These are phyloP conservation scores for Chalcosyrphus nemorum DNA, from an alignment of 2,888 invertebrate genomes.

Conservation along the genomic window DNA sequence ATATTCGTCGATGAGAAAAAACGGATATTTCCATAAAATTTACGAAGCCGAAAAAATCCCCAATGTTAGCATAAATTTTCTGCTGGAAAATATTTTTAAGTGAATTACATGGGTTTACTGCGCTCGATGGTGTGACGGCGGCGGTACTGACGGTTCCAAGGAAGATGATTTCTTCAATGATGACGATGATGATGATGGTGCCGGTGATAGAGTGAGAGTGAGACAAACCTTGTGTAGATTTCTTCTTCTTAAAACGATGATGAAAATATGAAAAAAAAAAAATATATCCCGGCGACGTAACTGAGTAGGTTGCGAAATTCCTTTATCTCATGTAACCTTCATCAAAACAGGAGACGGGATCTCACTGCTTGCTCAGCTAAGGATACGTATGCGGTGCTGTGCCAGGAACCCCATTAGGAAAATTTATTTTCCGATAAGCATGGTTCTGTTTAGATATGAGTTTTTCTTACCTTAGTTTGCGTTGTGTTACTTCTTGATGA, in stretches of 20 bases:
- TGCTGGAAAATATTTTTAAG: conserved; percentile 55
- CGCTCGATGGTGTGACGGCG: too few species aligned
- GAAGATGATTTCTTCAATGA: conserved; percentile 42
- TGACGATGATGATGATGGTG: not conserved
- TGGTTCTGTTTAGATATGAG: not conserved
- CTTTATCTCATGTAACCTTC: conserved; percentile 39
- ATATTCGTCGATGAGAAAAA: not conserved
- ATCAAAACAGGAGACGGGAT: conserved; percentile 18
- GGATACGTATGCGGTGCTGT: not conserved
- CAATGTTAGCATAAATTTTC: conserved; percentile 60
- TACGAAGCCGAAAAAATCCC: conserved; percentile 35
- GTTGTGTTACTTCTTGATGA: conserved; percentile 17
- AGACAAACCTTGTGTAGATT: conserved; percentile 23
- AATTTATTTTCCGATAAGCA: conserved; percentile 32
- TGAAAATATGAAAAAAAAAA: conserved; percentile 52
- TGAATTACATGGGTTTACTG: conserved; percentile 61
- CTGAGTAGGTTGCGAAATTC: conserved; percentile 46
- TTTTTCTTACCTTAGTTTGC: not conserved
- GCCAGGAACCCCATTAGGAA: conserved; percentile 24
- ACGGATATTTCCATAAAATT: conserved; percentile 34
- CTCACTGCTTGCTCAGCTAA: not conserved
- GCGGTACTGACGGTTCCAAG: not conserved
- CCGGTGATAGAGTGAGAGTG: not conserved
- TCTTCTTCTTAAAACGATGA: conserved; percentile 19
- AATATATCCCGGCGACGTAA: conserved; percentile 50